These are phyloP conservation scores for Calliphora vomitoria DNA, from an alignment of 2,888 invertebrate species.

Conservation along the genomic window DNA sequence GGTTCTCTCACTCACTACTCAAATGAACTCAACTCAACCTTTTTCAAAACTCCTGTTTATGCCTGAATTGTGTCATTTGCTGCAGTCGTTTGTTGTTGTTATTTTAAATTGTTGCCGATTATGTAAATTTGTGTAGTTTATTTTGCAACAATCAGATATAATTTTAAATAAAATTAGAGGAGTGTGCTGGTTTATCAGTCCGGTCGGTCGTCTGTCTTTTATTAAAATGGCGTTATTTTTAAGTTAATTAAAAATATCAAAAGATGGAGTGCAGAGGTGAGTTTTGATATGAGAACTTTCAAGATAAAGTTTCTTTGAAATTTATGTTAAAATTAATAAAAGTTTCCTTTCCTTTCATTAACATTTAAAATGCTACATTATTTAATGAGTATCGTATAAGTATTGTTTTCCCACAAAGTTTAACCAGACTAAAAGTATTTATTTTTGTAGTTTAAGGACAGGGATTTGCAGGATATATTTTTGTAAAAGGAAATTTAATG, in stretches of 20 bases:
- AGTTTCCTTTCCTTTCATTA: constrained; percentile 2
- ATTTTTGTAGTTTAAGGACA: background rate
- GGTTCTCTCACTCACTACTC: background rate
- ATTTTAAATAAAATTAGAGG: constrained; percentile 49
- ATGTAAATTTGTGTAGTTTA: constrained; percentile 78
- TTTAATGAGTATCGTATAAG: constrained; percentile 36
- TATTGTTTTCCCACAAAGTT: background rate
- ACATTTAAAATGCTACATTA: background rate
- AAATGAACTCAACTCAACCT: background rate
- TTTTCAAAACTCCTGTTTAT: constrained; percentile 30
- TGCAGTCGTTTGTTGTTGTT: constrained; percentile 68
- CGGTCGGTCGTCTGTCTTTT: background rate
- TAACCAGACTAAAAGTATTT: background rate
- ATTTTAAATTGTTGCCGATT: constrained; percentile 80
- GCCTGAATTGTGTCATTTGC: constrained; percentile 74
- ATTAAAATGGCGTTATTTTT: no score
- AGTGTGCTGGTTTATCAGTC: constrained; percentile 42
- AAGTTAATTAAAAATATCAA: constrained; percentile 54
- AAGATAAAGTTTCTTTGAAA: constrained; percentile 45
- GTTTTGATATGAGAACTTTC: constrained; percentile 1
- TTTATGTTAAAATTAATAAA: constrained; percentile 32
- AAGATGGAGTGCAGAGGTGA: background rate
- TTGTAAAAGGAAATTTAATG: no score
- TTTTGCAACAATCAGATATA: constrained; percentile 69
- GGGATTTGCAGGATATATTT: background rate